Evolutionary conservation across 2,888 invertebrate species (phyloP).

Genomic region (Pseudococcus viburni): DNA sequence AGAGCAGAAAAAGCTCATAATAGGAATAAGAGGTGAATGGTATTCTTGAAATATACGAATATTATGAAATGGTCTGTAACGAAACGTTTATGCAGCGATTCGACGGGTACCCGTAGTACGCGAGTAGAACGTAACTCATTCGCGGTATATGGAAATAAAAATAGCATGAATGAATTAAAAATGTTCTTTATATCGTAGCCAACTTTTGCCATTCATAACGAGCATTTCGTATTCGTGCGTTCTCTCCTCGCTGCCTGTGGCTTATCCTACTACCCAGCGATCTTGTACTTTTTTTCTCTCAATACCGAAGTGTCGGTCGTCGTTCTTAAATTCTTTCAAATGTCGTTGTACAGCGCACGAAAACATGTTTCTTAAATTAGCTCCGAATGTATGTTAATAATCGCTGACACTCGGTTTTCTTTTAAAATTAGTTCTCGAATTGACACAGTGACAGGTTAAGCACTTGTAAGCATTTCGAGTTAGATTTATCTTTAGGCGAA

Average conservation of each 20-base stretch:
- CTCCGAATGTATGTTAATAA: slow-evolving; percentile 8
- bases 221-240: not conserved
- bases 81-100: slow-evolving; percentile 24
- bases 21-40: not conserved
- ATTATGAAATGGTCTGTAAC: slow-evolving; percentile 47
- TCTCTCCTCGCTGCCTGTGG: not conserved
- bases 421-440: not conserved
- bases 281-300: not conserved
- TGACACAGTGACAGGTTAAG: not conserved
- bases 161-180: slow-evolving; percentile 50
- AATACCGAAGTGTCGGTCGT: not conserved
- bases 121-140: not conserved
- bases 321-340: not conserved
- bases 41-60: slow-evolving; percentile 44
- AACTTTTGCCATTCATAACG: slow-evolving; percentile 50
- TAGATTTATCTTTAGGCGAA: not conserved
- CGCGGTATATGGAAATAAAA: slow-evolving; percentile 40
- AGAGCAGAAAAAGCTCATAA: not conserved
- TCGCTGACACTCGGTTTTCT: slow-evolving; percentile 20
- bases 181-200: slow-evolving; percentile 40
- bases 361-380: slow-evolving; percentile 4
- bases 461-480: not conserved
- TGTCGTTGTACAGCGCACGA: not conserved
- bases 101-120: not conserved
- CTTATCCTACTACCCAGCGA: not conserved